These are phyloP conservation scores for Hydropsyche betteni DNA, from an alignment of 2,888 invertebrate species.

Conservation along the genomic window DNA sequence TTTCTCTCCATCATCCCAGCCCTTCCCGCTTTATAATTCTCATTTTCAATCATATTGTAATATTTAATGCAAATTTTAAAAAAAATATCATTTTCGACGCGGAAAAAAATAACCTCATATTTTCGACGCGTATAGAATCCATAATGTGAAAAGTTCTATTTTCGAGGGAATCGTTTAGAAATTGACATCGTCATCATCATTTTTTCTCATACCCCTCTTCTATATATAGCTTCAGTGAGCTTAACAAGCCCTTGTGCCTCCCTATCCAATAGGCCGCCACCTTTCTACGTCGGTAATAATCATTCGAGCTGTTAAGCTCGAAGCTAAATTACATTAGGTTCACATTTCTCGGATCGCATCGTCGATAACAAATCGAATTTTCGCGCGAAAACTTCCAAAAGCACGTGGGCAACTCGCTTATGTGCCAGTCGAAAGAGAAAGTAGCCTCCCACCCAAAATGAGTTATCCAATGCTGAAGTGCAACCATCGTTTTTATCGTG, in stretches of 20 bases:
- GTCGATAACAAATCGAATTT: slow-evolving; percentile 4
- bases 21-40: no score
- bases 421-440: neutral
- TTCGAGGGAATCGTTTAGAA: no score
- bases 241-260: neutral
- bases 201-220: neutral
- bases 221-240: neutral
- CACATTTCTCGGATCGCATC: neutral
- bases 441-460: neutral
- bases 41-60: neutral
- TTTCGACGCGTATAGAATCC: no score
- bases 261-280: neutral
- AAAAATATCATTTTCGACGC: no score
- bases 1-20: neutral
- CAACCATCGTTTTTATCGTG: slow-evolving; percentile 3
- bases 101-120: no score
- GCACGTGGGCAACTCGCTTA: neutral
- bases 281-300: slow-evolving; percentile 6
- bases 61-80: neutral
- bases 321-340: slow-evolving; percentile 24
- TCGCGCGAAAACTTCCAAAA: neutral
- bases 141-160: no score
- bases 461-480: neutral
- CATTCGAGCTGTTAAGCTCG: slow-evolving; percentile 16
- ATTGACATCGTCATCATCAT: slow-evolving; percentile 5